phyloP scores from a whole-genome alignment of 2,888 invertebrate genomes.

The Acanthosepion pharaonis region DNA sequence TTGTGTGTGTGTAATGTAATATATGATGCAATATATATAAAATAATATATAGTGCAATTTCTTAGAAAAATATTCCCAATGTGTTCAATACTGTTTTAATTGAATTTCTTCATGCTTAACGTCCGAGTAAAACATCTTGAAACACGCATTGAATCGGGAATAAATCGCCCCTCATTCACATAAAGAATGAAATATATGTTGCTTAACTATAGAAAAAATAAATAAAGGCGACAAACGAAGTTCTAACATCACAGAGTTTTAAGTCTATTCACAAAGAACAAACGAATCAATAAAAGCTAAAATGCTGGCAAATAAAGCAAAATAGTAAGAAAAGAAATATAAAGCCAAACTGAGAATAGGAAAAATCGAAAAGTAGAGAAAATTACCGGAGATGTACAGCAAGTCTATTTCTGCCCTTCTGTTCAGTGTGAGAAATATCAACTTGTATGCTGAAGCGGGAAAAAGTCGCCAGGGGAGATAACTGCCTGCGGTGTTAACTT shows the following conservation, averaged over 20 bases:
- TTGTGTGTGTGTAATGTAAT: no score
- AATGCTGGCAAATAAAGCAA: background rate
- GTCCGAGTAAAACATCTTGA: no score
- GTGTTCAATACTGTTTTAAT: no score
- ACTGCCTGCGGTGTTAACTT: background rate
- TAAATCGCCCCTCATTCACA: background rate
- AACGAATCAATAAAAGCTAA: background rate
- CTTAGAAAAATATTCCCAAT: no score
- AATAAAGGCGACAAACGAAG: background rate
- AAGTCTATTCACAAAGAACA: background rate
- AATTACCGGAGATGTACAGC: background rate
- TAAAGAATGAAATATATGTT: background rate
- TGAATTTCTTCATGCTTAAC: no score
- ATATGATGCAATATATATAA: no score
- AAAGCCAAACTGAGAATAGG: background rate
- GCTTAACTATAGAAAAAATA: background rate
- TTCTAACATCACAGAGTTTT: no score
- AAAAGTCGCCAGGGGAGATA: conserved; percentile 18
- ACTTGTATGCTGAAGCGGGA: background rate
- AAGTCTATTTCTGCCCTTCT: background rate
- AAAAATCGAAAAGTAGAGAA: background rate
- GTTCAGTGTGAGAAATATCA: background rate
- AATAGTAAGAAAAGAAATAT: background rate
- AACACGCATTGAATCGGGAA: background rate
- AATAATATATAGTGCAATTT: no score